These are phyloP conservation scores for Molossus alvarezi DNA, from an alignment of 2,797 vertebrate genomes.

Conservation along the genomic window DNA sequence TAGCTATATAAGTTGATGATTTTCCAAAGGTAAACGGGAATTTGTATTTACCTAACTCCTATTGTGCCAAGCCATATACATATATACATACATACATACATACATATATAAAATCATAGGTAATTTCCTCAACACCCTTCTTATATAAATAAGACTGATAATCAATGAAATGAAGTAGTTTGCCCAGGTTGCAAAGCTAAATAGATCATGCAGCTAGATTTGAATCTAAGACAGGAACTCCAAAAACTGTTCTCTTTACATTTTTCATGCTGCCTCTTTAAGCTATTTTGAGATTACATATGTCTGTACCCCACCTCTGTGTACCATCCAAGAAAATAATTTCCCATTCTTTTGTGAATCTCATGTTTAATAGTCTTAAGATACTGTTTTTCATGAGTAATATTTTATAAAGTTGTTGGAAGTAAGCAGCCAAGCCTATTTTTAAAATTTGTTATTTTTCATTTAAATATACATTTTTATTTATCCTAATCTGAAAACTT, in stretches of 20 bases:
- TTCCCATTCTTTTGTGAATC: neutral
- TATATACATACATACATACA: neutral
- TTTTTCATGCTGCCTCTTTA: neutral
- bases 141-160: neutral
- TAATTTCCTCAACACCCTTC: neutral
- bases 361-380: constrained; percentile 46
- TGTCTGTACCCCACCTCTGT: neutral
- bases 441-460: constrained; percentile 17
- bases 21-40: neutral
- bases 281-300: neutral
- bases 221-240: neutral
- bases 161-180: neutral
- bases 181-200: neutral
- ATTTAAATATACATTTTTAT: constrained; percentile 53
- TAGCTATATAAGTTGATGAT: constrained; percentile 13
- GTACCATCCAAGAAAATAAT: neutral
- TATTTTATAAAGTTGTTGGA: constrained; percentile 60
- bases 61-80: neutral
- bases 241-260: neutral
- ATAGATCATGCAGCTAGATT: neutral
- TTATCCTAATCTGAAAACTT: neutral
- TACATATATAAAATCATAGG: neutral
- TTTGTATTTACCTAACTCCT: neutral
- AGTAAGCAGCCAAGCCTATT: neutral
- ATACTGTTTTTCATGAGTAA: constrained; percentile 36